Conservation (phyloP, 53 echinoderm and acorn worm species). For the Glandiceps talaboti region DNA sequence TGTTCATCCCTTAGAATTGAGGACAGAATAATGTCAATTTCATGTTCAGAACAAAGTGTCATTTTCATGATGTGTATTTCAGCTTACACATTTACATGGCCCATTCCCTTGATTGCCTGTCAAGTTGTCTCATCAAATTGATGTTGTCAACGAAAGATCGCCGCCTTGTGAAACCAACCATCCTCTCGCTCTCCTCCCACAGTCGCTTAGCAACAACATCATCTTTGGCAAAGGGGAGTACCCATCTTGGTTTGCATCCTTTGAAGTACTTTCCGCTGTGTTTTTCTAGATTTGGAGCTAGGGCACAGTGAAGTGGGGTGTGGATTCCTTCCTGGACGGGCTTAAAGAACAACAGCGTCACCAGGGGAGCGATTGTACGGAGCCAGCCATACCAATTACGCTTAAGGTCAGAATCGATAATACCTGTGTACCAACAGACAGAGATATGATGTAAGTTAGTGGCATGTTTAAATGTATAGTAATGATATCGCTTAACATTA, state of each 20-base stretch:
- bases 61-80: too few relatives aligned
- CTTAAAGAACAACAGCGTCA: conserved; percentile 70
- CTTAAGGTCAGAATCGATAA: conserved; percentile 78
- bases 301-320: conserved; percentile 86
- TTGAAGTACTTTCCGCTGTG: conserved; percentile 76
- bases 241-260: conserved; percentile 63
- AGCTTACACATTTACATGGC: not conserved
- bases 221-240: conserved; percentile 38
- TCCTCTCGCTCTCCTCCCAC: conserved; percentile 67
- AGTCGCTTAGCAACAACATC: conserved; percentile 41
- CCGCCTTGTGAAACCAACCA: conserved; percentile 31
- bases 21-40: too few relatives aligned
- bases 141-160: not conserved
- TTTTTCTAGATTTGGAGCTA: conserved; percentile 43
- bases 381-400: conserved; percentile 82
- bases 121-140: not conserved
- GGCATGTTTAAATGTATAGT: too few relatives aligned
- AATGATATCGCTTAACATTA: too few relatives aligned
- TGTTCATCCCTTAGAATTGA: too few relatives aligned
- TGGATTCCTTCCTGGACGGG: conserved; percentile 54
- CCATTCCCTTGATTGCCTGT: not conserved
- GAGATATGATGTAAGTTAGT: too few relatives aligned
- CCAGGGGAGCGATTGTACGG: conserved; percentile 47
- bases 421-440: conserved; percentile 33
- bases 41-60: too few relatives aligned